A percentile compares a stretch with the other conserved stretches of the same genome.
Conservation (phyloP, 2,888 invertebrate species). For the Troilus luridus region DNA sequence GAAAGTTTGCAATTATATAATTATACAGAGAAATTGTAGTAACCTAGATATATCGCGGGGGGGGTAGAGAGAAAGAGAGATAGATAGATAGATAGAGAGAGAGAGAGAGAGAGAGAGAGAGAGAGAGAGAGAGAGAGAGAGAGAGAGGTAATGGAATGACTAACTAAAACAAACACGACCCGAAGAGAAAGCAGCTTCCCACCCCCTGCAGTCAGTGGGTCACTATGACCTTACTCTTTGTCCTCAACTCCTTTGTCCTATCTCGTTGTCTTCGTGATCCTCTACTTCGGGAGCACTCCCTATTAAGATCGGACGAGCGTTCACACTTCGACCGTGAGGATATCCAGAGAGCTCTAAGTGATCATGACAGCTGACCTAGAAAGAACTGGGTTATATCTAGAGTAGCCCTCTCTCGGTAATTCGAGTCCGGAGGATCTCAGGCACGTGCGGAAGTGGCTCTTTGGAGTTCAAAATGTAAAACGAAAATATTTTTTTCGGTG, state of each 20-base stretch:
- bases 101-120: neutral
- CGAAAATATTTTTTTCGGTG: no score
- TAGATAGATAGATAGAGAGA: neutral
- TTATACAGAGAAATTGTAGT: constrained; percentile 13
- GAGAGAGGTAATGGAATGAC: neutral
- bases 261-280: neutral
- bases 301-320: neutral
- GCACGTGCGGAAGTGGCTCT: neutral
- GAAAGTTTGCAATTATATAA: constrained; percentile 32
- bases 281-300: neutral
- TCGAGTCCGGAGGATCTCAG: neutral
- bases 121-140: neutral
- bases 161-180: constrained; percentile 41
- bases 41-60: neutral
- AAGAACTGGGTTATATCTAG: constrained; percentile 7
- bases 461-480: no score
- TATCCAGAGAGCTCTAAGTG: neutral
- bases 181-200: constrained; percentile 9
- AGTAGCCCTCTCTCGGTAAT: neutral
- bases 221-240: constrained; percentile 12
- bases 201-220: constrained; percentile 21
- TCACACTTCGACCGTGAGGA: neutral
- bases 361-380: constrained; percentile 8
- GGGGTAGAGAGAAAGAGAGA: neutral
- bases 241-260: neutral